Evolutionary conservation across 2,113 vertebrate genomes (phyloP).

Genomic region (Hypanus sabinus): DNA sequence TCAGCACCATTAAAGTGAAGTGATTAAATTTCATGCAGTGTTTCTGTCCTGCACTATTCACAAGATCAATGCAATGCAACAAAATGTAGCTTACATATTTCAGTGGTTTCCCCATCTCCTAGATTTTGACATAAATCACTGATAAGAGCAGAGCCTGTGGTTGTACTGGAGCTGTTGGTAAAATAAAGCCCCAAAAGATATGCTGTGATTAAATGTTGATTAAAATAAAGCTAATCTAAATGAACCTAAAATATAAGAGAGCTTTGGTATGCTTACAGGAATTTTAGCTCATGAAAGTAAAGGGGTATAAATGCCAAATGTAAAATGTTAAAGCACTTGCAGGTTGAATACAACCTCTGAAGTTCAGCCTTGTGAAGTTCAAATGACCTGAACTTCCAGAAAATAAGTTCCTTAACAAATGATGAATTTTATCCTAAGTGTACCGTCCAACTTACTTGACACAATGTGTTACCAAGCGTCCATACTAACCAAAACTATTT

Average conservation of each 20-base stretch:
- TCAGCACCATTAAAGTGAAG: no score
- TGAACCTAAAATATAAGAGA: neutral
- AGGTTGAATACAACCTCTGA: no score
- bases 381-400: no score
- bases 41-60: neutral
- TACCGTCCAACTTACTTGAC: neutral
- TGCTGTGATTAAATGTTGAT: neutral
- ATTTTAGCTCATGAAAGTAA: neutral
- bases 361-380: no score
- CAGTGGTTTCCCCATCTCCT: neutral
- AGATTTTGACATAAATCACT: neutral
- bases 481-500: neutral
- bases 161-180: neutral
- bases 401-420: no score
- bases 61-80: neutral
- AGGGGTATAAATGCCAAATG: neutral
- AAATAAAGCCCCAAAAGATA: conserved; percentile 5
- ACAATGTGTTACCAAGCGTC: neutral
- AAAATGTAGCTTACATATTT: neutral
- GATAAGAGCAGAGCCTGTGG: neutral
- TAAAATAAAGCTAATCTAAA: neutral
- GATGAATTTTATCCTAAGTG: no score
- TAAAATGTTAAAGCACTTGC: no score
- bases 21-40: no score
- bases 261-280: neutral